Base-by-base conservation (phyloP, 2,888 invertebrate species). In the Polydrusus tereticollis region DNA sequence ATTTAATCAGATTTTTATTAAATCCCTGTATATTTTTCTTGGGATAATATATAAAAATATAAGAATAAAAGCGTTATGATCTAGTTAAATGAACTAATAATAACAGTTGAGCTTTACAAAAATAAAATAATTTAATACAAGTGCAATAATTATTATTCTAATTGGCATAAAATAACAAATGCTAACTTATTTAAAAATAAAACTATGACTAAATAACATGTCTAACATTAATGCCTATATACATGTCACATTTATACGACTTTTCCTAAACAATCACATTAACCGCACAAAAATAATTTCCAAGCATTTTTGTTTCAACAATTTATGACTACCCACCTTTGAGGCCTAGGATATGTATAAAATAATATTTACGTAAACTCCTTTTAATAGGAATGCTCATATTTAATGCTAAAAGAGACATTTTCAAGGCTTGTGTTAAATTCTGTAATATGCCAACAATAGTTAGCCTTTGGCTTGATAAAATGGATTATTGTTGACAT, bases 271-370 rank as follows among this genome's bases (percentile, higher is more conserved):
- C 16, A 57, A 29, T 55, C 62, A 58, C 66, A 63, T 47, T 45
- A 43, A 72, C 38, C 38, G 52, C 68, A 26, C 60, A 52, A 62
- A 62, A 62, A 41, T 62, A 38, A 26, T 16, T 14, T 55, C 36
- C 16, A 33, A 38, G 47, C 45, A 16, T 59, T 50, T 45, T 12
- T 14, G 50, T 21, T 58, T 38, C 16, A 58, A 20, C 26, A 21
- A 21, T 26, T 45, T 10, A 62, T 29, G 8, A 20, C 21, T 18
- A 47, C 75, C 68, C 76, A 78, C 78, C 78, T 66, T 76, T 79
- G 78, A 80, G 80, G 80, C 80, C 78, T 77, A 77, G 77, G 81
- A 81, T 80, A 81, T 80, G 78, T 80, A 73, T 76, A 36, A 43
- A 69, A 55, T 55, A 23, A 18, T 23, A 29, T 55, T 55, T 21